phyloP scores from a whole-genome alignment of 1,140 invertebrate species.

The Drosophila suzukii region DNA sequence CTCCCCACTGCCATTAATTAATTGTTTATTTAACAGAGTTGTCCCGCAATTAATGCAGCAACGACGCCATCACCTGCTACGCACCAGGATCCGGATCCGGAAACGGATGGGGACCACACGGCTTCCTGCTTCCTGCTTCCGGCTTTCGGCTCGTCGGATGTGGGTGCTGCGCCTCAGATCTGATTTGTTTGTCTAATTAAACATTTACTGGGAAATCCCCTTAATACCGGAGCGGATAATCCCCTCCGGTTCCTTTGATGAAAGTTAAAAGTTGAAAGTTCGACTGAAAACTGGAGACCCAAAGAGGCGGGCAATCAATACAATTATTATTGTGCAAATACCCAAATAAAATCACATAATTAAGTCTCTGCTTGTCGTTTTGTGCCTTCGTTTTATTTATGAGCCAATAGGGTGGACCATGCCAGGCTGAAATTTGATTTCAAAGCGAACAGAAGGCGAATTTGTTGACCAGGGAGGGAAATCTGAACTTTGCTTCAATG shows the following conservation, averaged over 20 bases:
- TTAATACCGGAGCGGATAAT: conserved; percentile 2
- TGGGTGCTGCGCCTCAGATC: not conserved
- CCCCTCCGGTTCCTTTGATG: not conserved
- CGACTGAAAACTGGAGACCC: not conserved
- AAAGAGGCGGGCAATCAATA: conserved; percentile 8
- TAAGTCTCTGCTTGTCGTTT: not conserved
- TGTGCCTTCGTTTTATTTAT: not conserved
- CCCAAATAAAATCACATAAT: conserved; percentile 1
- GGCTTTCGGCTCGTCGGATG: conserved; percentile 15
- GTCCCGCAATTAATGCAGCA: conserved; percentile 34
- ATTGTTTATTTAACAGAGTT: conserved; percentile 51
- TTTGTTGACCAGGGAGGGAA: too few species aligned
- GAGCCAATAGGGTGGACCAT: not conserved
- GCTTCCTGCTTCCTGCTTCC: conserved; percentile 4
- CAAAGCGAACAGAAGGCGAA: too few species aligned
- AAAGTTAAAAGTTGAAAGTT: not conserved
- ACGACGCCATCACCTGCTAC: conserved; percentile 18
- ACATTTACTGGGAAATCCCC: conserved; percentile 8
- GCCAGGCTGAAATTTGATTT: not conserved
- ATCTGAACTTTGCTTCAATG: not conserved
- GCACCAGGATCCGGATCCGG: not conserved
- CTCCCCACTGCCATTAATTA: conserved; percentile 34
- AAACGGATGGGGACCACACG: not conserved
- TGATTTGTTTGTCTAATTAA: conserved; percentile 37
- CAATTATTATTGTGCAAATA: conserved; percentile 14